Evolutionary conservation across 1,140 invertebrate genomes (phyloP).

Genomic region (Drosophila guanche): DNA sequence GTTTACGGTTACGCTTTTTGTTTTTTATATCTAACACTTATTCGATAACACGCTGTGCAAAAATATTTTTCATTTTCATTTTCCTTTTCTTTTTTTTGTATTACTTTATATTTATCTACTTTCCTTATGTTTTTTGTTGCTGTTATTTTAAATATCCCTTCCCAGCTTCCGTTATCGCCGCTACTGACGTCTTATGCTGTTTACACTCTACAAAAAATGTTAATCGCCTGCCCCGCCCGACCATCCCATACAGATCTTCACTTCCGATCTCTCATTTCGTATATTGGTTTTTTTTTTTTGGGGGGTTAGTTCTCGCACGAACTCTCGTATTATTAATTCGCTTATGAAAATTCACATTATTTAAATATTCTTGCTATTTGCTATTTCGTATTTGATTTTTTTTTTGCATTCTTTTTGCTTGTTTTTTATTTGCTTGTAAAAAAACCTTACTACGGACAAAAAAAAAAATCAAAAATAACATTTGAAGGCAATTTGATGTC

Average conservation of each 20-base stretch:
- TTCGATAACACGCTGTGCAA: constrained; percentile 76
- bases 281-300: constrained; percentile 4
- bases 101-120: constrained; percentile 3
- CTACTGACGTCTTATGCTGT: constrained; percentile 3
- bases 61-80: constrained; percentile 59
- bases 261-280: background rate
- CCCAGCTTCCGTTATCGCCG: constrained; percentile 14
- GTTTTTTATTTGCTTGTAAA: constrained; percentile 30
- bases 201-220: constrained; percentile 63
- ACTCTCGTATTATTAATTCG: constrained; percentile 28
- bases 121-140: constrained; percentile 7
- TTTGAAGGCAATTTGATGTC: constrained; percentile 80
- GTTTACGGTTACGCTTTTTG: constrained; percentile 61
- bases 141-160: constrained; percentile 1
- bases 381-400: constrained; percentile 21
- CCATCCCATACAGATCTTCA: background rate
- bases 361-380: constrained; percentile 43
- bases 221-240: constrained; percentile 43
- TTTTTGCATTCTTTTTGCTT: constrained; percentile 16
- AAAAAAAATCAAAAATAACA: constrained; percentile 50
- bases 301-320: background rate
- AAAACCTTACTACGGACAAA: constrained; percentile 38
- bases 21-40: constrained; percentile 74
- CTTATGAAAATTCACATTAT: constrained; percentile 44
- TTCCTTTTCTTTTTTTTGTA: constrained; percentile 15